phyloP scores from a whole-genome alignment of 2,797 vertebrate species.

The Lepus oiostolus region DNA sequence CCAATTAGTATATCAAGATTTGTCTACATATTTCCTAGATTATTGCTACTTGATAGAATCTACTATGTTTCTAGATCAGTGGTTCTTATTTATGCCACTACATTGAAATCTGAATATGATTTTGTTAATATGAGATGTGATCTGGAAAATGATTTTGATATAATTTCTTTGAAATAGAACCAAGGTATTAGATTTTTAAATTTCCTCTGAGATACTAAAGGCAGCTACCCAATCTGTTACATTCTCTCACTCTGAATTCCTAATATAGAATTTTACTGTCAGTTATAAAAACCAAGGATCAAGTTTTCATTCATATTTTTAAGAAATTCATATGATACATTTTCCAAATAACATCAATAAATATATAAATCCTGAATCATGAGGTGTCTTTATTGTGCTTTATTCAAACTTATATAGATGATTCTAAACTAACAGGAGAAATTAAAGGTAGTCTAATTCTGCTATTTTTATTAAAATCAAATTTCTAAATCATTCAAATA shows the following conservation, averaged over 20 bases:
- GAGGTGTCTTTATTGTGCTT: neutral
- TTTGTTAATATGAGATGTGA: neutral
- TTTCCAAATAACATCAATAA: constrained; percentile 27
- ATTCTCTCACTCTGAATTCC: neutral
- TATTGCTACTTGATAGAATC: neutral
- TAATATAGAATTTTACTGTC: neutral
- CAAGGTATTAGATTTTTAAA: constrained; percentile 3
- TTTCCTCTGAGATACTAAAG: neutral
- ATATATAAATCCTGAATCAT: constrained; percentile 41
- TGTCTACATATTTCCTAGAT: constrained; percentile 8
- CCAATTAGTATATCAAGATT: constrained; percentile 26
- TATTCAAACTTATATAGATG: neutral
- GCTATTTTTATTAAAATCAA: constrained; percentile 57
- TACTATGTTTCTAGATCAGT: neutral
- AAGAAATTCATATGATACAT: neutral
- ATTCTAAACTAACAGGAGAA: neutral
- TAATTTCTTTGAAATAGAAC: neutral
- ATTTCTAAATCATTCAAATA: constrained; percentile 62
- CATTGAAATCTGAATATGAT: neutral
- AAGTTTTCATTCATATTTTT: neutral
- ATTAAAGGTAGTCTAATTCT: neutral
- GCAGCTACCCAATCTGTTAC: neutral
- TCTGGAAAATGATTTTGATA: neutral
- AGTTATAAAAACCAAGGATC: neutral
- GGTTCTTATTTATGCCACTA: neutral